Base-by-base conservation (phyloP, 2,797 vertebrate genomes). In the Lates japonicus region DNA sequence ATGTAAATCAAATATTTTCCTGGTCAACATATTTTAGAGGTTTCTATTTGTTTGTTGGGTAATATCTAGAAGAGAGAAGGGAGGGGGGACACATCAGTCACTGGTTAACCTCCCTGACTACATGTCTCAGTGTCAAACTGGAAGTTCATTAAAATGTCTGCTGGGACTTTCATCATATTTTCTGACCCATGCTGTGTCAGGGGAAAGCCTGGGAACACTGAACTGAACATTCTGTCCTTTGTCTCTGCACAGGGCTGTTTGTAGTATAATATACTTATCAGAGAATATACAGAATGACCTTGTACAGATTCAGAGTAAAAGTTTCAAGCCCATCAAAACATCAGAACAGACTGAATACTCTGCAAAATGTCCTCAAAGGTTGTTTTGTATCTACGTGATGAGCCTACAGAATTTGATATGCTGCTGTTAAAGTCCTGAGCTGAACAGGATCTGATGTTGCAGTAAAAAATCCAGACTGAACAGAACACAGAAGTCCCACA, bases 381-480 rank as follows among this genome's bases (percentile, higher is more conserved):
- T 66, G 29, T 80, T 88, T 89, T 72, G 9, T 61, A 39, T 60
- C 59, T 48, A 7, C 6, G 22, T 84, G 90, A 90, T 89, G 89
- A 92, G 8, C 14, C 22, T 25, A 31, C 78, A 85, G 82, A 93
- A 95, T 93, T 52, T 81, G 89, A 94, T 92, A 75, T 4, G 66
- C 78, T 76, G 81, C 74, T 68, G 73, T 85, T 82, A 49, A 42
- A 65, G 78, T 73, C 46, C 54, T 39, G 60, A 69, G 55, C 54
- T 48, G 71, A 54, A 46, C 66, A n/a, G 64, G 80, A 86, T 88
- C 82, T 73, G 76, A 87, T 77, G 68, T 20, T 31, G 41, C 69
- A 44, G 68, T 48, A 66, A 71, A 69, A 44, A 37, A 3, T 13
- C 19, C 33, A 44, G 55, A 75, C 61, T 29, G 78, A 67, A 75